Evolutionary conservation across 2,888 invertebrate species (phyloP).

Genomic region (Candidula unifasciata): DNA sequence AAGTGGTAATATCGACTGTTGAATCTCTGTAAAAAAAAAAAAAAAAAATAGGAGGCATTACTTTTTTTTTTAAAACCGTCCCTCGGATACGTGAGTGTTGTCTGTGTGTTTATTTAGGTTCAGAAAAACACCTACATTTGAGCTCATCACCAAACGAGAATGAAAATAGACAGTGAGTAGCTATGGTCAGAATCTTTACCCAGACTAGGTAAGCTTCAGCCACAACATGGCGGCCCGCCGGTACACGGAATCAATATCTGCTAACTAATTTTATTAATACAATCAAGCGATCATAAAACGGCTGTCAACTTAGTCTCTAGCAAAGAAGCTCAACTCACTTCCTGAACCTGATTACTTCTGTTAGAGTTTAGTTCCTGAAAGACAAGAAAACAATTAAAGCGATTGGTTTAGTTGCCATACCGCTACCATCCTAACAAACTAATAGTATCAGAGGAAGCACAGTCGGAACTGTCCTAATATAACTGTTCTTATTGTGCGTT

Average conservation of each 20-base stretch:
- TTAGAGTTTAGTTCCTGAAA: constrained; percentile 23
- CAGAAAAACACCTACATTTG: too few relatives aligned
- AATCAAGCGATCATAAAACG: constrained; percentile 9
- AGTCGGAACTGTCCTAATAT: background rate
- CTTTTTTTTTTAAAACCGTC: too few relatives aligned
- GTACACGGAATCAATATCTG: background rate
- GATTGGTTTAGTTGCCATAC: constrained; percentile 17
- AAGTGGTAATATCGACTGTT: too few relatives aligned
- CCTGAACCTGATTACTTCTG: constrained; percentile 5
- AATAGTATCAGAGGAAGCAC: constrained; percentile 10
- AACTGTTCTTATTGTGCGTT: background rate
- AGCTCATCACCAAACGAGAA: too few relatives aligned
- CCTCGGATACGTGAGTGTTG: too few relatives aligned
- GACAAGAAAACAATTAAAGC: constrained; percentile 37
- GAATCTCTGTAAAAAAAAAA: too few relatives aligned
- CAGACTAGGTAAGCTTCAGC: too few relatives aligned
- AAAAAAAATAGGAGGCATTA: too few relatives aligned
- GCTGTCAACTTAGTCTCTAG: background rate
- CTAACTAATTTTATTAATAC: constrained; percentile 42
- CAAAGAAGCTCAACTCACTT: constrained; percentile 23
- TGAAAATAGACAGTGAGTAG: too few relatives aligned
- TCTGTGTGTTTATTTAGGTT: too few relatives aligned
- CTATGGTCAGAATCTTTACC: too few relatives aligned
- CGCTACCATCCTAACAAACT: background rate
- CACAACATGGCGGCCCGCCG: too few relatives aligned